phyloP scores from a whole-genome alignment of 2,797 vertebrate genomes.

The Mormyrops boulengeri region DNA sequence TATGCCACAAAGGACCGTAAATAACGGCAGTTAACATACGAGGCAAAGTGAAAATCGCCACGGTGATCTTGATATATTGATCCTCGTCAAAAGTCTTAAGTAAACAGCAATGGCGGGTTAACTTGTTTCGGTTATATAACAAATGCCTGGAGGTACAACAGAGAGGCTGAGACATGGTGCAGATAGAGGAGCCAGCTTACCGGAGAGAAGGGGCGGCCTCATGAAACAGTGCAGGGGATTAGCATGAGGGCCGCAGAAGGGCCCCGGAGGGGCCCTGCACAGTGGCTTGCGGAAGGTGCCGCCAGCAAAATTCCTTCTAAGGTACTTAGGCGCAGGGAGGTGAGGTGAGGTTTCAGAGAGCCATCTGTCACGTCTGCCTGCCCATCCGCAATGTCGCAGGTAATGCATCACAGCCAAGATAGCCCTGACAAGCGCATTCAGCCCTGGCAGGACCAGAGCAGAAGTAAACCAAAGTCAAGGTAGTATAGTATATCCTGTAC shows the following conservation, averaged over 20 bases:
- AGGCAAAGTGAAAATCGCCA: not conserved
- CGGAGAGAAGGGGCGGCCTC: not conserved
- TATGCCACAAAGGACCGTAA: not conserved
- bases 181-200: not conserved
- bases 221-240: not conserved
- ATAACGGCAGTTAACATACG: not conserved
- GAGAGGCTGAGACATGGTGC: not conserved
- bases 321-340: not conserved
- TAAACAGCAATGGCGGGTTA: not conserved
- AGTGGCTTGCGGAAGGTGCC: not conserved
- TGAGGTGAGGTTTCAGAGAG: not conserved
- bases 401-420: not conserved
- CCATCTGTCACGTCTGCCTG: slow-evolving; percentile 4
- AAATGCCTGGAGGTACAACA: not conserved
- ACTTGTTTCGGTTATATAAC: not conserved
- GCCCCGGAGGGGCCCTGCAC: not conserved
- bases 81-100: not conserved
- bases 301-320: not conserved
- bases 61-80: not conserved
- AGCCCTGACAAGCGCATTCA: not conserved
- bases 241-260: not conserved
- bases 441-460: not conserved
- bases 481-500: not conserved
- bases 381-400: not conserved
- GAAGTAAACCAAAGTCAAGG: not conserved